phyloP scores from a whole-genome alignment of 2,797 vertebrate species.

The Triplophysa bombifrons region DNA sequence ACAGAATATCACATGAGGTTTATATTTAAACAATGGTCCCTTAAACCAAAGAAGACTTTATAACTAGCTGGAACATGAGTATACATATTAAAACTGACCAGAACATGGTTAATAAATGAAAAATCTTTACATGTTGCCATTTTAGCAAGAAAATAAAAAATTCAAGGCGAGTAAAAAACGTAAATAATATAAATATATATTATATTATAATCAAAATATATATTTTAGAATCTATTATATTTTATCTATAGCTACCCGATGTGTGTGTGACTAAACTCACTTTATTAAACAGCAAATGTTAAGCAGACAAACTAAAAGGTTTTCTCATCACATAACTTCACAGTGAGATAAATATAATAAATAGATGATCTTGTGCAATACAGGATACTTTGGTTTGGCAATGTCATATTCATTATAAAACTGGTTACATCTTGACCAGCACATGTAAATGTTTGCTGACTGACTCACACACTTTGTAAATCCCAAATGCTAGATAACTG shows the following conservation, averaged over 20 bases:
- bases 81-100: conserved; percentile 74
- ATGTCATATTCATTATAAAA: not conserved
- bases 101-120: conserved; percentile 57
- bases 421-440: not conserved
- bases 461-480: not conserved
- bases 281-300: not conserved
- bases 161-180: conserved; percentile 6
- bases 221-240: too few relatives aligned
- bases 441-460: not conserved
- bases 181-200: not conserved
- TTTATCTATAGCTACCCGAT: not conserved
- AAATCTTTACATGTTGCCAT: conserved; percentile 59
- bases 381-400: not conserved
- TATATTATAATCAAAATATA: too few relatives aligned
- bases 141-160: conserved; percentile 46
- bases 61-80: conserved; percentile 61
- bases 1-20: conserved; percentile 59
- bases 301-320: not conserved
- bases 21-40: conserved; percentile 71
- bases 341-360: too few relatives aligned
- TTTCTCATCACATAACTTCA: too few relatives aligned
- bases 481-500: not conserved
- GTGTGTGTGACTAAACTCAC: not conserved
- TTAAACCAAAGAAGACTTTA: conserved; percentile 55
- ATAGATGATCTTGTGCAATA: not conserved